phyloP scores from a whole-genome alignment of 2,113 vertebrate genomes.

The Probosciger aterrimus region DNA sequence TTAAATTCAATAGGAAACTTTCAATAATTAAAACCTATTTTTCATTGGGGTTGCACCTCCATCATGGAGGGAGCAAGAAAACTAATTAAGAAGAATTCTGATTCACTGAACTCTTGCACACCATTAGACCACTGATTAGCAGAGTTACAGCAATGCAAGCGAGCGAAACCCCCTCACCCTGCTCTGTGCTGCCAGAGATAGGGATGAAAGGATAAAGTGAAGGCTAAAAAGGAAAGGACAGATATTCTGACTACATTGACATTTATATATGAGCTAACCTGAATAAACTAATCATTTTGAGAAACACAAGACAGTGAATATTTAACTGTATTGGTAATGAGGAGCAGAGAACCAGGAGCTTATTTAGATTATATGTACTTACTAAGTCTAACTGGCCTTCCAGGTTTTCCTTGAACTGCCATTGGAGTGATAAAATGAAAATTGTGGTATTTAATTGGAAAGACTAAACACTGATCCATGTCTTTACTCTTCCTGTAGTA shows the following conservation, averaged over 20 bases:
- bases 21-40: not conserved
- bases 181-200: not conserved
- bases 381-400: not conserved
- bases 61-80: not conserved
- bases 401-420: not conserved
- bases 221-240: not conserved
- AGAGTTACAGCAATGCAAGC: not conserved
- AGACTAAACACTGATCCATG: not conserved
- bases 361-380: not conserved
- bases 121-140: not conserved
- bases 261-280: not conserved
- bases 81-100: not conserved
- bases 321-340: not conserved
- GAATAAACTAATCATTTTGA: not conserved
- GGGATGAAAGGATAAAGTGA: not conserved
- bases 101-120: not conserved
- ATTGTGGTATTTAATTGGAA: not conserved
- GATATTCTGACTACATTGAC: not conserved
- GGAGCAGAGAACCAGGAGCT: not conserved
- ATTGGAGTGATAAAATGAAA: not conserved
- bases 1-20: conserved; percentile 11
- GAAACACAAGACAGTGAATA: not conserved
- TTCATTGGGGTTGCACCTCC: not conserved
- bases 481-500: not conserved
- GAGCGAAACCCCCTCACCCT: not conserved